Evolutionary conservation across 2,797 vertebrate species (phyloP).

Genomic region (Myotis daubentonii): DNA sequence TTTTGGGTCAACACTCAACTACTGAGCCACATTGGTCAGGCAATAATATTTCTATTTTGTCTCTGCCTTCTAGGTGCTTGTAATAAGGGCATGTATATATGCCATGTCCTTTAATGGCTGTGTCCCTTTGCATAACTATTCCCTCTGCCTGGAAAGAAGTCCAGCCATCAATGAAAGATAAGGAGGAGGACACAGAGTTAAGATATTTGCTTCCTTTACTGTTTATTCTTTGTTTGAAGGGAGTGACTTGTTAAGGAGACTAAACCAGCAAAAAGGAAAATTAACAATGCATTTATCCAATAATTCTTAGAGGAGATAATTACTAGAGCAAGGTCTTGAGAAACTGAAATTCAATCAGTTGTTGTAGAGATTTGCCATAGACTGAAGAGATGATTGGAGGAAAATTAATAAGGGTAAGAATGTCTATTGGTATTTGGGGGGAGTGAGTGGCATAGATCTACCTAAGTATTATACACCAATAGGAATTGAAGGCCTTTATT

Average conservation of each 20-base stretch:
- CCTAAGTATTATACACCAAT: not conserved
- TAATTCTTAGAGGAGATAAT: slow-evolving; percentile 45
- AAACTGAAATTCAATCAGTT: slow-evolving; percentile 31
- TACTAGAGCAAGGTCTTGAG: not conserved
- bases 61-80: not conserved
- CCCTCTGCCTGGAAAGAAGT: not conserved
- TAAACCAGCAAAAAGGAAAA: slow-evolving; percentile 17
- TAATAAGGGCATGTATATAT: not conserved
- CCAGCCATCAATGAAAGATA: not conserved
- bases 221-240: slow-evolving; percentile 15
- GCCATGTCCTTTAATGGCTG: not conserved
- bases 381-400: not conserved
- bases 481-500: slow-evolving; percentile 6
- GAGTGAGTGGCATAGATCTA: not conserved
- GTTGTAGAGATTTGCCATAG: not conserved
- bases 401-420: slow-evolving; percentile 36
- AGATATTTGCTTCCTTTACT: not conserved
- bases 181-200: not conserved
- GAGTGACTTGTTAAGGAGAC: not conserved
- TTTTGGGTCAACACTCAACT: too few species aligned
- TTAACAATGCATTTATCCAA: not conserved
- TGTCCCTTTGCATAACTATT: not conserved
- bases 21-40: too few species aligned
- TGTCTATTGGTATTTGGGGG: not conserved
- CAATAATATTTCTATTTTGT: slow-evolving; percentile 34